Percentiles rank a stretch among this genome's conserved stretches.
Evolutionary conservation across 2,113 vertebrate species (phyloP).

Genomic region (Rafetus swinhoei): DNA sequence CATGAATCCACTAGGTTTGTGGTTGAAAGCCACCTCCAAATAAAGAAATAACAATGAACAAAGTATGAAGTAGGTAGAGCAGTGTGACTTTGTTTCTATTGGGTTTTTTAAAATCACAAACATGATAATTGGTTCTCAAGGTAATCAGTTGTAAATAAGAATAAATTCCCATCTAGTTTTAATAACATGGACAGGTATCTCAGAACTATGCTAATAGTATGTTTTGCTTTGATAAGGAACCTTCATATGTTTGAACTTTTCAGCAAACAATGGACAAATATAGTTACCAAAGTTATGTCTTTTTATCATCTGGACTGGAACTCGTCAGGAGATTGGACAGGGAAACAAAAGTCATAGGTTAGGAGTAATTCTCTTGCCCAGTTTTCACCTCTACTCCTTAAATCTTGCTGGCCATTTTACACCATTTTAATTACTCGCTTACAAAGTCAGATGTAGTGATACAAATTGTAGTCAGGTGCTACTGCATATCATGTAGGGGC

Average conservation of each 20-base stretch:
- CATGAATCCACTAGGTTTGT: not conserved
- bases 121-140: not conserved
- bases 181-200: constrained; percentile 24
- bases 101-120: not conserved
- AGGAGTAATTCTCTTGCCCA: constrained; percentile 4
- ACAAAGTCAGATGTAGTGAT: constrained; percentile 58
- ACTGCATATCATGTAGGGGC: constrained; percentile 15
- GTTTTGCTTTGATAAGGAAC: not conserved
- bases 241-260: constrained; percentile 37
- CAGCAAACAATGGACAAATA: constrained; percentile 1
- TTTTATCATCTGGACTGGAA: constrained; percentile 30
- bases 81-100: not conserved
- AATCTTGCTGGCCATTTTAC: not conserved
- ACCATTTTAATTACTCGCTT: constrained; percentile 14
- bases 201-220: constrained; percentile 50
- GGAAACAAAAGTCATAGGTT: constrained; percentile 10
- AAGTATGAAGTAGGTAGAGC: not conserved
- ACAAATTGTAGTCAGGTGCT: constrained; percentile 60
- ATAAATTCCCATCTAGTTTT: constrained; percentile 21
- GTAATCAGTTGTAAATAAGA: constrained; percentile 10
- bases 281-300: constrained; percentile 19
- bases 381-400: constrained; percentile 6
- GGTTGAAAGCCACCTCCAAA: not conserved
- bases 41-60: not conserved
- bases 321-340: constrained; percentile 24